A percentile compares a stretch with the other conserved stretches of the same genome.
These are phyloP conservation scores for Tichodroma muraria DNA, from an alignment of 2,113 vertebrate genomes.

Conservation along the genomic window DNA sequence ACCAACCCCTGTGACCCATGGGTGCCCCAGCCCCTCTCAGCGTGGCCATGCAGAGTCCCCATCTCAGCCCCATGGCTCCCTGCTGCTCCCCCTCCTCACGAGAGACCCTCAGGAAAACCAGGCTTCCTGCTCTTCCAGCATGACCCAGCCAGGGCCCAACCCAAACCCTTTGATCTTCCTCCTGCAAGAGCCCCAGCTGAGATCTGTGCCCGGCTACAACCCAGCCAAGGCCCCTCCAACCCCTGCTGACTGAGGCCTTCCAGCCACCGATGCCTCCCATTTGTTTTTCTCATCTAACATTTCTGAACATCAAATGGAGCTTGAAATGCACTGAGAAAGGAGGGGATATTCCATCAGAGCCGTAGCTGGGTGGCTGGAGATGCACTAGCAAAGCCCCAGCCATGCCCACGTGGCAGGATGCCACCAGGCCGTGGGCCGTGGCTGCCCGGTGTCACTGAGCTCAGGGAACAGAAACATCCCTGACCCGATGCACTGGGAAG, in stretches of 20 bases:
- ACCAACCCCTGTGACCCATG: rapidly evolving
- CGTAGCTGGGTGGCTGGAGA: background rate
- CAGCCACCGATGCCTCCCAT: background rate
- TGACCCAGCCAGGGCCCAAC: background rate
- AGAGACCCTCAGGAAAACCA: too few species aligned
- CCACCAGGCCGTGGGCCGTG: background rate
- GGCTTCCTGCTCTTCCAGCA: background rate
- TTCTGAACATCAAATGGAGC: background rate
- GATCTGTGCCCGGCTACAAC: background rate
- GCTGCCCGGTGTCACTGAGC: too few species aligned
- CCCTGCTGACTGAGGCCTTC: background rate
- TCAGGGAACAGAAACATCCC: background rate
- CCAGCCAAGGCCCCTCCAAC: background rate
- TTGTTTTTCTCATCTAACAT: background rate
- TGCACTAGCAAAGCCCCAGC: background rate
- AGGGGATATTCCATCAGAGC: background rate
- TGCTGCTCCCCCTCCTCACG: background rate
- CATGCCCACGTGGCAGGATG: background rate
- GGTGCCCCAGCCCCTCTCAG: background rate
- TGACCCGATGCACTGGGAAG: background rate
- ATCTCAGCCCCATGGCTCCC: background rate
- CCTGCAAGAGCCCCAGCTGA: background rate
- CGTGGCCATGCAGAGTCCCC: background rate
- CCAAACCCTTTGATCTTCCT: background rate
- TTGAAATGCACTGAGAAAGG: background rate